A percentile compares a stretch with the other conserved stretches of the same genome.
These are phyloP conservation scores for Campylomormyrus tamandua DNA, from an alignment of 2,113 vertebrate species.

Conservation along the genomic window DNA sequence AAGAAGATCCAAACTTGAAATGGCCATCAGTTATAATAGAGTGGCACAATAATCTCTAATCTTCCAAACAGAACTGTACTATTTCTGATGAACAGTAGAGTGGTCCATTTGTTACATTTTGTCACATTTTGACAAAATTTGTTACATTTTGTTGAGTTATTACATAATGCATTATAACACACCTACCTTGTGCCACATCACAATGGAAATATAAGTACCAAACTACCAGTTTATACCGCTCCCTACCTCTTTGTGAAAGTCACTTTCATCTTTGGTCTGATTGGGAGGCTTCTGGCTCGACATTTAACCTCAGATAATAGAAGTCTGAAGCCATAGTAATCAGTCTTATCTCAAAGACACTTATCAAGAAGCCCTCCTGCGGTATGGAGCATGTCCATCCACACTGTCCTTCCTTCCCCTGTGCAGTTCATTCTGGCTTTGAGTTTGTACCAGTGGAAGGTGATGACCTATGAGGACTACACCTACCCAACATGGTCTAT, in stretches of 20 bases:
- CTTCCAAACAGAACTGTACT: not conserved
- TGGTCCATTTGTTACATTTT: not conserved
- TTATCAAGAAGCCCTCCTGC: not conserved
- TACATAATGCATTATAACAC: not conserved
- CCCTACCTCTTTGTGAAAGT: not conserved
- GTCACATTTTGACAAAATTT: not conserved
- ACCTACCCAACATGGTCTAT: slow-evolving; percentile 96
- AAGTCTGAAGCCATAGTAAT: not conserved
- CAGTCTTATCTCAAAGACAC: not conserved
- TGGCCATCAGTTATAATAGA: not conserved
- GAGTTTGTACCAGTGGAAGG: slow-evolving; percentile 96
- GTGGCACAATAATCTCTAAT: not conserved
- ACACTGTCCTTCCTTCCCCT: slow-evolving; percentile 3
- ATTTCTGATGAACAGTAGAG: not conserved
- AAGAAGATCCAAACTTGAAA: not conserved
- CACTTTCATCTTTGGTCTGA: not conserved
- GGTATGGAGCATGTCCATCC: not conserved
- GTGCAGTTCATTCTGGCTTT: slow-evolving; percentile 86
- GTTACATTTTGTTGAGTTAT: not conserved
- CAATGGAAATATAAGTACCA: not conserved
- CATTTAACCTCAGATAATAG: not conserved
- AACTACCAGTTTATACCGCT: not conserved
- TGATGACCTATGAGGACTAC: slow-evolving; percentile 91
- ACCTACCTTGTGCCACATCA: not conserved
- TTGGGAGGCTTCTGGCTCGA: not conserved